Evolutionary conservation across 1,140 invertebrate species (phyloP).

Genomic region (Leucophenga varia): DNA sequence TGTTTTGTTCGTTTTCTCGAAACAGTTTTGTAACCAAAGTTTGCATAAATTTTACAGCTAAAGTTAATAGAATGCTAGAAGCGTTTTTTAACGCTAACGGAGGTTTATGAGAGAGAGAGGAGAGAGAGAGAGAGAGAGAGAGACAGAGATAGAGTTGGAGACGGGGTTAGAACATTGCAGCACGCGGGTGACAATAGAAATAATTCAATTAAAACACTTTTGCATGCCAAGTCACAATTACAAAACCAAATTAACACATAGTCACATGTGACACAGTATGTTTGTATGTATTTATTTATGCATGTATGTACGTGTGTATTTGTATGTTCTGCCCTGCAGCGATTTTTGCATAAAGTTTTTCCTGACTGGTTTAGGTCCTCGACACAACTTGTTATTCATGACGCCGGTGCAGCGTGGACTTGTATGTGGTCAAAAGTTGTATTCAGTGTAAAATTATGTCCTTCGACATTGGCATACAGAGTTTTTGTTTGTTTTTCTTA

Average conservation of each 20-base stretch:
- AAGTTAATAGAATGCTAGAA: slow-evolving; percentile 43
- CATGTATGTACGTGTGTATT: slow-evolving; percentile 15
- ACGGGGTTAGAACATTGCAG: too few species aligned
- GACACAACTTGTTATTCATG: too few species aligned
- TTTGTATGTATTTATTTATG: slow-evolving; percentile 6
- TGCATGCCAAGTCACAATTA: slow-evolving; percentile 54
- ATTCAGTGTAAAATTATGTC: too few species aligned
- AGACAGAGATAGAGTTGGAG: slow-evolving; percentile 16
- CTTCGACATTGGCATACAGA: too few species aligned
- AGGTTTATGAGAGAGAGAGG: too few species aligned
- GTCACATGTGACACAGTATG: slow-evolving; percentile 3
- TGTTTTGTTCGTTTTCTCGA: slow-evolving; percentile 7
- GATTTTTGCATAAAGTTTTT: slow-evolving; percentile 34
- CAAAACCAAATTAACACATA: slow-evolving; percentile 50
- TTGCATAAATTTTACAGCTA: slow-evolving; percentile 48
- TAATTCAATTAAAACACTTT: slow-evolving; percentile 56
- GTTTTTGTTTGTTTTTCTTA: too few species aligned
- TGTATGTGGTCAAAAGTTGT: slow-evolving; percentile 34
- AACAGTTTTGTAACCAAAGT: slow-evolving; percentile 32
- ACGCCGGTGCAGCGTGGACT: slow-evolving; percentile 18
- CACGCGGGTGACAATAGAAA: slow-evolving; percentile 42
- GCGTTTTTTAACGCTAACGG: too few species aligned
- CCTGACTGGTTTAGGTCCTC: too few species aligned
- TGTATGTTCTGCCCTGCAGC: slow-evolving; percentile 27
- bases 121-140: too few species aligned